Evolutionary conservation across 2,797 vertebrate genomes (phyloP), one percentile per base, ranked within the genome.

Genomic region (Kryptolebias ocellatus): DNA sequence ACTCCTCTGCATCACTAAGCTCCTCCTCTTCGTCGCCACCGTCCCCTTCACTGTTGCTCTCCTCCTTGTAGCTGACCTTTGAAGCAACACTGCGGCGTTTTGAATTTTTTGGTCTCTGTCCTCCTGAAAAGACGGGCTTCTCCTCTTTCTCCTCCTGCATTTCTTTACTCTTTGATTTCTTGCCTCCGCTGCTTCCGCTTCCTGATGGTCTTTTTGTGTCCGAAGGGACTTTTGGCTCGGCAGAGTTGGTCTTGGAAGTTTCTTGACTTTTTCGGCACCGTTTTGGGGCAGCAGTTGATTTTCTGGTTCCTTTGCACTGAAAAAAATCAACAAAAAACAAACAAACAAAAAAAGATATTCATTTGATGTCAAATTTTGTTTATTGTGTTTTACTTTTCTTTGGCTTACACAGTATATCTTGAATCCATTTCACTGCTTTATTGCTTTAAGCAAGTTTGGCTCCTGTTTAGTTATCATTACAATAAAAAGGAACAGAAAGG

Each of bases 31-130:
- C 85, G 27, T 20, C 10, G 39, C 4, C 47, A 50, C 4, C 18
- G 1, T 78, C 94, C 1, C 71, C 89, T 0, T 95, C 96, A 3
- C 81, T 95, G 52, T 78, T 78, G 62, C 95, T 96, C 15, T 95
- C 94, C 67, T 99, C 98, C 87, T 95, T 98, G 79, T 99, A 99
- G 34, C 90, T 96, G 42, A 98, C 94, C 84, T 96, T 96, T 20
- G 96, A 95, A 24, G 95, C 95, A 0, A 94, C 83, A 51, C 87
- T 94, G 70, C 94, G 94, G 20, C 89, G 86, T 39, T 90, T 95
- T 12, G 84, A 73, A 2, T 89, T 96, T 76, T 93, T 94, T 1
- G 91, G 91, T 56, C 81, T 94, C 69, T 79, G 90, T 0, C 80
- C 84, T 2, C 58, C 71, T 1, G 61, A 55, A 2, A 31, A 39